Conservation (phyloP, 1,140 invertebrate species). For the Leptopilina clavipes region DNA sequence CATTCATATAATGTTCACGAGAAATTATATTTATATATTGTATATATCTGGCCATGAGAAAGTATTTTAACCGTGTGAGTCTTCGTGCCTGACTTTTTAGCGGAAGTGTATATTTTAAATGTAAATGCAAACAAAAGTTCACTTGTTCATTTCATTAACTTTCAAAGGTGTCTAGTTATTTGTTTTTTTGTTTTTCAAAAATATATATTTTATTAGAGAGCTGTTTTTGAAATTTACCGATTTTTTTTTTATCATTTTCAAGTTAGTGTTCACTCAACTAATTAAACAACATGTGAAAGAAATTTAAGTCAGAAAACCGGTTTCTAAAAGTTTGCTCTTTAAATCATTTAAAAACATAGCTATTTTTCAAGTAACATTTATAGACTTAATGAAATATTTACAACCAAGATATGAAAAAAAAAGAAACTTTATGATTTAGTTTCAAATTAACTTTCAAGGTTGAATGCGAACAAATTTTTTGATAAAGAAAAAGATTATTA, state of each 20-base stretch:
- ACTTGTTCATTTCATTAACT: constrained; percentile 22
- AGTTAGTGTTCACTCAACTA: background rate
- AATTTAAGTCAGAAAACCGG: background rate
- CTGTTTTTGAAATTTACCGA: background rate
- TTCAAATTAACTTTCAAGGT: too few relatives aligned
- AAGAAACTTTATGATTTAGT: too few relatives aligned
- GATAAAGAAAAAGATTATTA: too few relatives aligned
- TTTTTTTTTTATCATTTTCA: background rate
- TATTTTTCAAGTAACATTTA: background rate
- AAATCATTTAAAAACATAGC: background rate
- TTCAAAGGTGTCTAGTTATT: constrained; percentile 16
- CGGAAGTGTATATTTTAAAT: constrained; percentile 23
- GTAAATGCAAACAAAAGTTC: constrained; percentile 22
- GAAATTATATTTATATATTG: background rate
- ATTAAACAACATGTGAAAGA: background rate
- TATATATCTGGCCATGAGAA: constrained; percentile 22
- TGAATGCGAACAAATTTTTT: too few relatives aligned
- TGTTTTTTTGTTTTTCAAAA: background rate
- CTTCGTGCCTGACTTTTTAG: constrained; percentile 31
- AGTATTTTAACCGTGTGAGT: constrained; percentile 28
- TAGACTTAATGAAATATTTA: background rate
- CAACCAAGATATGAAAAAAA: too few relatives aligned
- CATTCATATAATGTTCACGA: background rate
- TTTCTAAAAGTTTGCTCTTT: constrained; percentile 2
- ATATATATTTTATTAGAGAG: background rate